Evolutionary conservation across 2,888 invertebrate genomes (phyloP).

Genomic region (Aquatica leii): DNA sequence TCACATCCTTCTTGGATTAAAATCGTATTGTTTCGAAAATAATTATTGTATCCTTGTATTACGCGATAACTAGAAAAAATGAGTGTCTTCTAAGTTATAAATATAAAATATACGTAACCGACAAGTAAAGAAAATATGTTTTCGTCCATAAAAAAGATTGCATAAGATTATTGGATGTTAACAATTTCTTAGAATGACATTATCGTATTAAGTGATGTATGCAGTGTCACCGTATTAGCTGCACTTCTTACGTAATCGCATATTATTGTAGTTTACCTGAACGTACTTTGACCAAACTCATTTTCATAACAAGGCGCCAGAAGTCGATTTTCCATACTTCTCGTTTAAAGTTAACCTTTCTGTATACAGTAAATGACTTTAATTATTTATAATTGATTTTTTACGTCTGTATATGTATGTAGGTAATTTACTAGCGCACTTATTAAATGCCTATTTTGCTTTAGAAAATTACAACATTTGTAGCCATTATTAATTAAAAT

Average conservation of each 20-base stretch:
- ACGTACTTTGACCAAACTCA: constrained; percentile 30
- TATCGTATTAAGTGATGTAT: constrained; percentile 17
- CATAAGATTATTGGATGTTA: constrained; percentile 21
- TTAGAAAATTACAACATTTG: too few species aligned
- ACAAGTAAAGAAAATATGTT: constrained; percentile 11
- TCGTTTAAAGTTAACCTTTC: background rate
- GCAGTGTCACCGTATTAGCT: constrained; percentile 17
- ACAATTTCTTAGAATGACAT: constrained; percentile 25
- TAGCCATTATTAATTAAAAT: too few species aligned
- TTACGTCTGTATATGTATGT: background rate
- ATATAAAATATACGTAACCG: constrained; percentile 8
- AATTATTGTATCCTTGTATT: too few species aligned
- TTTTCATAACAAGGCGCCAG: constrained; percentile 29
- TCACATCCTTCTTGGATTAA: too few species aligned
- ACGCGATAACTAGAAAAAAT: too few species aligned
- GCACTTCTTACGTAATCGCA: constrained; percentile 30
- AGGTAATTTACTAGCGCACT: too few species aligned
- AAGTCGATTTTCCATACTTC: background rate
- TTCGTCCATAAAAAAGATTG: constrained; percentile 10
- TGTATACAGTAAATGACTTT: background rate
- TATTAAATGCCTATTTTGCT: too few species aligned
- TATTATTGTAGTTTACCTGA: constrained; percentile 29
- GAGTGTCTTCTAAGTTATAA: background rate
- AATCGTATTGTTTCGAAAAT: too few species aligned
- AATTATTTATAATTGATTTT: background rate